These are phyloP conservation scores for Notolabrus celidotus DNA, from an alignment of 2,797 vertebrate genomes.

Conservation along the genomic window DNA sequence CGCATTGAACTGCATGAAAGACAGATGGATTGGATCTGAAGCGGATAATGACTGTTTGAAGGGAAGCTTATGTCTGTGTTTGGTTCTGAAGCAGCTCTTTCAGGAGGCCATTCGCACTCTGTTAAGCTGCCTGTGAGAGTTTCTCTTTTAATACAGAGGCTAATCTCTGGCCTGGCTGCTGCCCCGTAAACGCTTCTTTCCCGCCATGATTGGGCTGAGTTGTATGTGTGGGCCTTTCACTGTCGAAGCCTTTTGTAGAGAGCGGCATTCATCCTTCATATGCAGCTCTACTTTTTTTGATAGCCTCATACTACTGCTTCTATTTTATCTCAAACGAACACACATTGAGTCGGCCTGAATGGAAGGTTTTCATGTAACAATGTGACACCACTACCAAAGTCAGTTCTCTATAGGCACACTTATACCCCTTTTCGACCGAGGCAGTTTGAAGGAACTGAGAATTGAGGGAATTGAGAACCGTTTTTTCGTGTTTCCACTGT, in stretches of 20 bases:
- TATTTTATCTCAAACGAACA: neutral
- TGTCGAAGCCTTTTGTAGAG: constrained; percentile 29
- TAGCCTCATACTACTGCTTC: neutral
- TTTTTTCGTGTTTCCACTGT: too few relatives aligned
- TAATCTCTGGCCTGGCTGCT: constrained; percentile 46
- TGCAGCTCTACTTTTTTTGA: constrained; percentile 7
- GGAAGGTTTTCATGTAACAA: neutral
- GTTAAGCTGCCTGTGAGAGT: constrained; percentile 48
- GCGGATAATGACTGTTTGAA: constrained; percentile 41
- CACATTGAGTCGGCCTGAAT: neutral
- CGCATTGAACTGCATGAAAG: constrained; percentile 25
- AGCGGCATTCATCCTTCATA: neutral
- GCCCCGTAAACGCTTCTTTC: constrained; percentile 41
- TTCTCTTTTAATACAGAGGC: constrained; percentile 48
- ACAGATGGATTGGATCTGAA: constrained; percentile 35
- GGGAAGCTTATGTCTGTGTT: constrained; percentile 48
- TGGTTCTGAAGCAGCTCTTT: constrained; percentile 53
- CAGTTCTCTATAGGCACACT: too few relatives aligned
- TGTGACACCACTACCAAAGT: neutral
- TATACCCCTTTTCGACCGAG: too few relatives aligned
- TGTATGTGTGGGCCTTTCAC: constrained; percentile 28
- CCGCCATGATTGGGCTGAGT: constrained; percentile 21
- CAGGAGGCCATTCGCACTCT: constrained; percentile 42
- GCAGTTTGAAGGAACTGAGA: too few relatives aligned
- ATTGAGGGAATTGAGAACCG: too few relatives aligned